Evolutionary conservation across 2,888 invertebrate genomes (phyloP), one percentile per base, ranked within the genome.

Genomic region (Ptilodon capucinus): DNA sequence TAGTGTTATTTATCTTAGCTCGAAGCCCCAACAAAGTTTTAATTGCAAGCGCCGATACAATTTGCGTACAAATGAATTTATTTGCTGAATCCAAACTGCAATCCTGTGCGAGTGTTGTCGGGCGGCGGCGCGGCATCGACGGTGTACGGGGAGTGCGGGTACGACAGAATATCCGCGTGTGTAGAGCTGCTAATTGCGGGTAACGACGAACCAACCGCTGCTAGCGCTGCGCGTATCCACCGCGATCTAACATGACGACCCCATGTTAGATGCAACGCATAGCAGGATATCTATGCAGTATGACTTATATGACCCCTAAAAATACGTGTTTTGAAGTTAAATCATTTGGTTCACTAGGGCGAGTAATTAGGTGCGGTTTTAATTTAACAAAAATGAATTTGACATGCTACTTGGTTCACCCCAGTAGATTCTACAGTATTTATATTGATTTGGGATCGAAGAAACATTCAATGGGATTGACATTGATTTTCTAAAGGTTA

Each of bases 1-100:
- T 90, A 89, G 88, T 82, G 87, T 89, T 91, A 90, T 91, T 91
- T 90, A 91, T 91, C 90, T 90, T 89, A 85, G 84, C 86, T 82
- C 78, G 81, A 71, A 83, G 86, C 86, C 83, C 83, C 84, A 89
- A 82, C 89, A 90, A 91, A 91, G 90, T 91, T 91, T 91, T 91
- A 90, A 91, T 91, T 91, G 90, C 90, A 84, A 88, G 86, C 86
- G 86, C 90, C 91, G 86, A 91, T 91, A 91, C 89, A 89, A 90
- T 91, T 90, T 89, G 89, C 88, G 87, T 89, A 87, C 86, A 90
- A 91, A 91, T 90, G 91, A 89, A 91, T 90, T 89, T 90, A 90
- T 90, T 89, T 80, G 86, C 84, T 84, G 88, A 84, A 87, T 88
- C 84, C 81, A 85, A 80, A 82, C 84, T 87, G 88, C 89, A 88